These are phyloP conservation scores for Heliconius himera DNA, from an alignment of 1,140 invertebrate genomes.

Conservation along the genomic window DNA sequence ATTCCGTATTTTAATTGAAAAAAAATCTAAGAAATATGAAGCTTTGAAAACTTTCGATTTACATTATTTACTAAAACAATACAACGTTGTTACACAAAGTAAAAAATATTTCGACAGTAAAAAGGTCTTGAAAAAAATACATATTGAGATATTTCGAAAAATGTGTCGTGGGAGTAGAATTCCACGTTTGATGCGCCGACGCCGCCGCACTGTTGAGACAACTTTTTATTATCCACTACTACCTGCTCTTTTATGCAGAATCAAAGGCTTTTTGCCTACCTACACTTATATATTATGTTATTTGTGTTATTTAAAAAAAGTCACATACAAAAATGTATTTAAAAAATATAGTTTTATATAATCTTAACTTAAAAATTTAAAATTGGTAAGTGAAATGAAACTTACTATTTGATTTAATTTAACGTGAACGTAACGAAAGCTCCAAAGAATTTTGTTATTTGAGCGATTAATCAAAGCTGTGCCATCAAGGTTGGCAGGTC, in stretches of 20 bases:
- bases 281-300: not conserved
- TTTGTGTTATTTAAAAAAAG: not conserved
- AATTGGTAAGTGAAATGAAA: no score
- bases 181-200: slow-evolving; percentile 69
- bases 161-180: slow-evolving; percentile 66
- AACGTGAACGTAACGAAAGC: not conserved
- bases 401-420: not conserved
- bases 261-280: slow-evolving; percentile 62
- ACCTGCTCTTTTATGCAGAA: slow-evolving; percentile 71
- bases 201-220: slow-evolving; percentile 55
- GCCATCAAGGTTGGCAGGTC: slow-evolving; percentile 29
- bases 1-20: not conserved
- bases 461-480: slow-evolving; percentile 47
- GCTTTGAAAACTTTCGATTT: not conserved
- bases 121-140: slow-evolving; percentile 23
- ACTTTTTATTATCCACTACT: slow-evolving; percentile 56
- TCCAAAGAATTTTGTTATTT: slow-evolving; percentile 6
- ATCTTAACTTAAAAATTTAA: not conserved
- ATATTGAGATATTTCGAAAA: slow-evolving; percentile 67
- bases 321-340: not conserved
- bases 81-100: not conserved
- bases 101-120: not conserved
- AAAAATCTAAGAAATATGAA: not conserved
- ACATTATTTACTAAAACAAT: not conserved
- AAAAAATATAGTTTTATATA: not conserved